Evolutionary conservation across 2,113 vertebrate species (phyloP).

Genomic region (Pterocles gutturalis): DNA sequence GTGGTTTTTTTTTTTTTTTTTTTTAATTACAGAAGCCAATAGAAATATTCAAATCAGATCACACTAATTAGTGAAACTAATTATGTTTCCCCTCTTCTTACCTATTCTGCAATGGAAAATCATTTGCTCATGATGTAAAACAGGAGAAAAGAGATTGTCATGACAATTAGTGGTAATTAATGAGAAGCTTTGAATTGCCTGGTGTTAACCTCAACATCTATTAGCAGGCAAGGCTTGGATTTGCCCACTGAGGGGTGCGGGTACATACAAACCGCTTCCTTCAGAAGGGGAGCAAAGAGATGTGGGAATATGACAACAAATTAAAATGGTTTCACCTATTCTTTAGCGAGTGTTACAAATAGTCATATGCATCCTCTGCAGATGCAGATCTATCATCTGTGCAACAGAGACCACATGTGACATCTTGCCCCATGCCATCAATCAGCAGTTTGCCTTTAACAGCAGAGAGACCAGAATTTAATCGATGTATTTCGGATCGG

Average conservation of each 20-base stretch:
- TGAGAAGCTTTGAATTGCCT: constrained; percentile 44
- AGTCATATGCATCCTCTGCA: background rate
- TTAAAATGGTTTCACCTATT: background rate
- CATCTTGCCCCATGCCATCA: background rate
- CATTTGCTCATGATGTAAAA: constrained; percentile 31
- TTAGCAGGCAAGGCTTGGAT: background rate
- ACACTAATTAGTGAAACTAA: constrained; percentile 14
- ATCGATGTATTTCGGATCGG: background rate
- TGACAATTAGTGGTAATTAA: constrained; percentile 59
- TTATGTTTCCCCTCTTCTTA: background rate
- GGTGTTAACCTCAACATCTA: background rate
- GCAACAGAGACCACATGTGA: background rate
- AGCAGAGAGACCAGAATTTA: background rate
- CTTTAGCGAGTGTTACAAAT: background rate
- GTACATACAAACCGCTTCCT: background rate
- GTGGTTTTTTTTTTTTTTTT: background rate
- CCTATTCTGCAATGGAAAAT: constrained; percentile 3
- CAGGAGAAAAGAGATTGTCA: background rate
- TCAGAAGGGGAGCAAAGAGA: background rate
- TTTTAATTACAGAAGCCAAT: background rate
- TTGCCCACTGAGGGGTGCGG: background rate
- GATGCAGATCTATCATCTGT: background rate
- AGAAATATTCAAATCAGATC: constrained; percentile 47
- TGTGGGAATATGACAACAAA: background rate
- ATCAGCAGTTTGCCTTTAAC: constrained; percentile 11